Base-by-base conservation (phyloP, 2,113 vertebrate genomes). In the Pogona vitticeps region DNA sequence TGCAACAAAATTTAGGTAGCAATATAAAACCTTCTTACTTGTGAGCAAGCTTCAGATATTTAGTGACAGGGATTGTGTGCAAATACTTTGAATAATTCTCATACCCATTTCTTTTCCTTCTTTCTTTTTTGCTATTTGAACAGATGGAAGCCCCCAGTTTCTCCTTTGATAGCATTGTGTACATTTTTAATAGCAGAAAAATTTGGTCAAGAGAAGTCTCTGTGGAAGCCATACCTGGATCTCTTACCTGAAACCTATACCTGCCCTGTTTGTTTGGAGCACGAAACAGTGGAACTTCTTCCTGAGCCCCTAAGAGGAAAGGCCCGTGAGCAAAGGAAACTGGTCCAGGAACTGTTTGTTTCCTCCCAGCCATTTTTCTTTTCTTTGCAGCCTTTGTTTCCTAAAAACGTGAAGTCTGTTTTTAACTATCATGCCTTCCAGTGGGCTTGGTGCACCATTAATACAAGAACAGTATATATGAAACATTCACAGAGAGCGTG, bases 371-470 rank as follows among this genome's bases (percentile, higher is more conserved):
- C 81, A 52, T 98, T 99, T 75, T 98, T 99, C 91, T 94, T 80
- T 42, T 97, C 97, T 3, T 94, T 99, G 90, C 97, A 98, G 94
- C 97, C 98, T 42, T 86, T 98, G 67, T 97, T 98, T 93, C 88
- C 52, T 0, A 93, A 95, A 87, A 88, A 93, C 0, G 91, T 93
- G 2, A 96, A 92, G 33, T 84, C 80, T 13, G 71, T 99, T 90
- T 97, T 99, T 91, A 97, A 94, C 31, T 96, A 96, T 81, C 92
- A 95, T 1, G 97, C 98, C 23, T 17, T 99, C 56, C 92, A 96
- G 70, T 99, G 99, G 98, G 98, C 98, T 13, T 99, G 98, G 98
- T 99, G 98, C 85, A 98, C 98, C 0, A 56, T 99, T 56, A 99
- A 99, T 93, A 99, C 99, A 6, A 97, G 98, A 83, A 98, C 98